Evolutionary conservation across 2,888 invertebrate species (phyloP), one percentile per base, ranked within the genome.

Genomic region (Erebia aethiops): DNA sequence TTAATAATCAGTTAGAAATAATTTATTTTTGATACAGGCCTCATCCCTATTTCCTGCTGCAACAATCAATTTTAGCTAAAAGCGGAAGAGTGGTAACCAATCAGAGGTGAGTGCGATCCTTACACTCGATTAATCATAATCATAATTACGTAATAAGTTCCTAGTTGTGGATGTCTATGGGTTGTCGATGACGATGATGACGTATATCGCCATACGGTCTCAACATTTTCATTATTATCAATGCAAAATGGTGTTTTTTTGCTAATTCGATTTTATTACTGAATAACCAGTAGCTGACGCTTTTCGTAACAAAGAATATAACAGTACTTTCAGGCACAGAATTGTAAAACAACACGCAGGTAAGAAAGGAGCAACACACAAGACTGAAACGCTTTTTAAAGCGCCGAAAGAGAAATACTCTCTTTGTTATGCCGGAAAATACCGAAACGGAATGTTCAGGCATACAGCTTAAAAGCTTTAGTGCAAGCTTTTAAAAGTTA

Each of bases 401-500:
- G 67, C 70, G 67, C 56, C 68, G 65, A 74, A 74, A 71, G 72
- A 62, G 67, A 70, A 74, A 63, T 72, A 65, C 69, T 69, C 73
- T 72, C 73, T 73, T 69, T 76, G 75, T 73, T 74, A 63, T 67
- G 73, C 71, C 63, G 71, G 76, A 72, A 76, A 78, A 73, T 71
- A 71, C 73, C 73, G 62, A 76, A 78, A 78, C 76, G 75, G 73
- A 78, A 75, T 76, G 76, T 72, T 75, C 73, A 71, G 75, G 77
- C 71, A 76, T 76, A 75, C 72, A 75, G 78, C 77, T 80, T 81
- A 79, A 81, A 83, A 84, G 84, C 84, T 86, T 83, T 81, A 82
- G 79, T 82, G 81, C 80, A 76, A 84, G 84, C 86, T 86, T 89
- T 89, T 86, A 85, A 83, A 83, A 87, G 86, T 87, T 86, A 87